Evolutionary conservation across 2,113 vertebrate species (phyloP).

Genomic region (Phalacrocorax brasilianus): DNA sequence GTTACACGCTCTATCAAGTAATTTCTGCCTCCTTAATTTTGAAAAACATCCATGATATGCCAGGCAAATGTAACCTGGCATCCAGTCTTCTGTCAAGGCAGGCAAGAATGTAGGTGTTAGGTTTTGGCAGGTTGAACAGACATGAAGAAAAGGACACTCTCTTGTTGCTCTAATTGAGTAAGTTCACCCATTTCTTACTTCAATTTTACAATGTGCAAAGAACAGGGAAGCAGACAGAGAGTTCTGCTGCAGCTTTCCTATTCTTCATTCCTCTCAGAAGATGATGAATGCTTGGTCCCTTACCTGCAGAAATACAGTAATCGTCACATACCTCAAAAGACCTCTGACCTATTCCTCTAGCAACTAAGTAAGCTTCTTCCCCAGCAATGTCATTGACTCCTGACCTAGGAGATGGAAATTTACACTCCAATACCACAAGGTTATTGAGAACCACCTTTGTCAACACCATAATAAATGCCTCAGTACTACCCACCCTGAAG

Average conservation of each 20-base stretch:
- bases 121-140: background rate
- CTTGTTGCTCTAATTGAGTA: background rate
- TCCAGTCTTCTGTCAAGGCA: background rate
- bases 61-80: background rate
- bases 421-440: background rate
- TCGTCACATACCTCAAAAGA: background rate
- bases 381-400: background rate
- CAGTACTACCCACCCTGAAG: background rate
- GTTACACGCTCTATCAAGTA: background rate
- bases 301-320: background rate
- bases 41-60: background rate
- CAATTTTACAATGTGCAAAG: background rate
- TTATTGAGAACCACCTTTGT: background rate
- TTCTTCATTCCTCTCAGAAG: background rate
- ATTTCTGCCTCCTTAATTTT: background rate
- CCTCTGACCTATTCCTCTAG: background rate
- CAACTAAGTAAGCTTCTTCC: background rate
- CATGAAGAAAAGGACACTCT: background rate
- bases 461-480: background rate
- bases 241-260: background rate
- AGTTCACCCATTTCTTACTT: background rate
- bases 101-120: background rate
- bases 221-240: background rate
- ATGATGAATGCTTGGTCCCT: background rate
- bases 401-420: background rate